A percentile compares a stretch with the other conserved stretches of the same genome.
These are phyloP conservation scores for Probaryconus sp. DNA, from an alignment of 1,140 invertebrate species.

Conservation along the genomic window DNA sequence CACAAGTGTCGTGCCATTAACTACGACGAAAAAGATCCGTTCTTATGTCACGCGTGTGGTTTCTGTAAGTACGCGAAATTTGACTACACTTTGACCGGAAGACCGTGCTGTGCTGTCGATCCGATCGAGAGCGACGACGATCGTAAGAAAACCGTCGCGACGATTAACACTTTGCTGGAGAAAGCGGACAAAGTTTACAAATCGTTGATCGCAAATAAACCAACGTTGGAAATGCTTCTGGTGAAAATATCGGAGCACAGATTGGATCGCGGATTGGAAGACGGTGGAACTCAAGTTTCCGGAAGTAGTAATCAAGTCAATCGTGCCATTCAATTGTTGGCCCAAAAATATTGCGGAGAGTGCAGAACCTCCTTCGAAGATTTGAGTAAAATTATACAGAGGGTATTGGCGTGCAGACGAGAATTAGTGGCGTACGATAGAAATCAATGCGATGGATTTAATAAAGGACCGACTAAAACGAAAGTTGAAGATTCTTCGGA, in stretches of 20 bases:
- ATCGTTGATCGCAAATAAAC: constrained; percentile 92
- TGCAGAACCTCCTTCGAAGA: constrained; percentile 97
- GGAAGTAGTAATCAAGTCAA: constrained; percentile 83
- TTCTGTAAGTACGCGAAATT: constrained; percentile 99
- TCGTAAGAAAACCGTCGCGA: constrained; percentile 94
- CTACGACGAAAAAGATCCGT: constrained; percentile 99
- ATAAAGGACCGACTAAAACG: not conserved
- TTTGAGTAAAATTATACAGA: constrained; percentile 96
- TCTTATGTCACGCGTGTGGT: constrained; percentile 98
- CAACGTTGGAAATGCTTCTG: constrained; percentile 90
- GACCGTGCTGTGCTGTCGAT: constrained; percentile 96
- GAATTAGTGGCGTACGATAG: constrained; percentile 96
- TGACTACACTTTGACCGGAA: constrained; percentile 93
- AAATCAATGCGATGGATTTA: constrained; percentile 82
- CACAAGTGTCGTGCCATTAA: constrained; percentile 99
- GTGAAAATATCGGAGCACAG: constrained; percentile 88
- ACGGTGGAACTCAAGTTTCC: constrained; percentile 78
- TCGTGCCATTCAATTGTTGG: constrained; percentile 89
- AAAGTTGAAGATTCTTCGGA: constrained; percentile 37
- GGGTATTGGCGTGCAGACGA: constrained; percentile 91
- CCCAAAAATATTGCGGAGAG: constrained; percentile 96
- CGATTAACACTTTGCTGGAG: constrained; percentile 93
- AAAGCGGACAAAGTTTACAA: constrained; percentile 97
- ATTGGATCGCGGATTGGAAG: constrained; percentile 82
- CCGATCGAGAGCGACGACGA: constrained; percentile 98